Evolutionary conservation across 2,888 invertebrate species (phyloP).

Genomic region (Trichacis sp.): DNA sequence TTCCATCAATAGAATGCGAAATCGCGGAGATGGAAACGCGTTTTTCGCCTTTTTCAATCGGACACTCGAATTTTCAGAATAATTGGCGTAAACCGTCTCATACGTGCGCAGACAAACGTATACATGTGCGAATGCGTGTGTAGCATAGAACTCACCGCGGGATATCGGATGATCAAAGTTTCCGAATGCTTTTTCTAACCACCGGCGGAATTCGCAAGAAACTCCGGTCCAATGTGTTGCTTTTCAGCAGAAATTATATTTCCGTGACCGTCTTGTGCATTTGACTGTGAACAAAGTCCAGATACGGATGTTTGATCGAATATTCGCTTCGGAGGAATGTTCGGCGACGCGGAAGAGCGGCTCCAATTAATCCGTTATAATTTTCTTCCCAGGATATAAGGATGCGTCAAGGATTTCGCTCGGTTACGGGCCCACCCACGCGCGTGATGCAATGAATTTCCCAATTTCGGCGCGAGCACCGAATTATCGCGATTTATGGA

Average conservation of each 20-base stretch:
- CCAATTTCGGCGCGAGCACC: neutral
- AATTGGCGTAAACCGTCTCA: constrained; percentile 3
- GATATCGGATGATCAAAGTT: constrained; percentile 6
- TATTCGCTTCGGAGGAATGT: constrained; percentile 32
- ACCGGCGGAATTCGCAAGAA: constrained; percentile 9
- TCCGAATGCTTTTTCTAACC: constrained; percentile 2
- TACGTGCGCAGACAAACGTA: neutral
- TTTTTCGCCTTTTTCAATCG: neutral
- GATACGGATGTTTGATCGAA: constrained; percentile 21
- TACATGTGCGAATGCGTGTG: constrained; percentile 38
- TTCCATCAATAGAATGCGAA: constrained; percentile 1
- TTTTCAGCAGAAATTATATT: constrained; percentile 32
- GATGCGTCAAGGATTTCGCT: constrained; percentile 15
- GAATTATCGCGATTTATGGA: neutral
- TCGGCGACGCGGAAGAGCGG: constrained; percentile 23
- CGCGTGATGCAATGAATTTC: neutral
- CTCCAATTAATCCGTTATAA: constrained; percentile 32
- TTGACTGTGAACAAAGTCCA: constrained; percentile 27
- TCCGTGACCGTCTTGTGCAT: constrained; percentile 13
- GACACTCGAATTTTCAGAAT: neutral
- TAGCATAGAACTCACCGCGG: constrained; percentile 45
- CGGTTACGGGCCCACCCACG: neutral
- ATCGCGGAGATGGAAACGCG: neutral
- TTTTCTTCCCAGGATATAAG: constrained; percentile 24
- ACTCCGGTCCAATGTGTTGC: constrained; percentile 59